These are phyloP conservation scores for Patella ulyssiponensis DNA, from an alignment of 2,888 invertebrate genomes.

Conservation along the genomic window DNA sequence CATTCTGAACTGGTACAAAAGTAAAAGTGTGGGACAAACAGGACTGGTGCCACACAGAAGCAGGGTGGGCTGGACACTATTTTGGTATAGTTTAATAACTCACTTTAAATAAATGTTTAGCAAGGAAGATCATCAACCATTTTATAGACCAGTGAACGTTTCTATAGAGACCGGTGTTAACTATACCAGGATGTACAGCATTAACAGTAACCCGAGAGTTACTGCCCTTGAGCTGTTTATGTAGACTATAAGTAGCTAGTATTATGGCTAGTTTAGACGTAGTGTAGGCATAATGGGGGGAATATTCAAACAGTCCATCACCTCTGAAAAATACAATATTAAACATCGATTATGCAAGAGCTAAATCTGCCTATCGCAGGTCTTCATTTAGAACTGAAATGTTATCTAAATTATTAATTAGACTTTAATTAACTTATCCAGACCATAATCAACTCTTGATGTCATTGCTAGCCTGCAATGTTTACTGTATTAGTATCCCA, in stretches of 20 bases:
- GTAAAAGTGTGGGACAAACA: too few relatives aligned
- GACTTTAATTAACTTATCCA: too few relatives aligned
- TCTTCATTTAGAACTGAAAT: too few relatives aligned
- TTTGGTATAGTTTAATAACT: not conserved
- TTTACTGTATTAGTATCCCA: too few relatives aligned
- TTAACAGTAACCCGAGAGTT: slow-evolving; percentile 47
- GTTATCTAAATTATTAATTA: too few relatives aligned
- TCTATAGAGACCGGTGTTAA: slow-evolving; percentile 46
- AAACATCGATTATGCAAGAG: too few relatives aligned
- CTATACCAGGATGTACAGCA: slow-evolving; percentile 57
- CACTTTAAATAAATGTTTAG: slow-evolving; percentile 42
- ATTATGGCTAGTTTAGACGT: slow-evolving; percentile 56
- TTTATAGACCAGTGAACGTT: slow-evolving; percentile 38
- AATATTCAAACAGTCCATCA: slow-evolving; percentile 33
- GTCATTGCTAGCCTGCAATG: too few relatives aligned
- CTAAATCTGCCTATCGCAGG: too few relatives aligned
- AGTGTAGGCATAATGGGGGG: slow-evolving; percentile 54
- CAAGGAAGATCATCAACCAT: slow-evolving; percentile 40
- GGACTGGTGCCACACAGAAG: too few relatives aligned
- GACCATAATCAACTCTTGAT: too few relatives aligned
- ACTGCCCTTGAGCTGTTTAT: slow-evolving; percentile 34
- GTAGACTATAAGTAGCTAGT: slow-evolving; percentile 43
- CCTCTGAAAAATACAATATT: not conserved
- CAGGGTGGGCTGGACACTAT: too few relatives aligned
- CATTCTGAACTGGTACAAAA: too few relatives aligned